Base-by-base conservation (phyloP, 2,797 vertebrate species). In the Gastrophryne carolinensis region DNA sequence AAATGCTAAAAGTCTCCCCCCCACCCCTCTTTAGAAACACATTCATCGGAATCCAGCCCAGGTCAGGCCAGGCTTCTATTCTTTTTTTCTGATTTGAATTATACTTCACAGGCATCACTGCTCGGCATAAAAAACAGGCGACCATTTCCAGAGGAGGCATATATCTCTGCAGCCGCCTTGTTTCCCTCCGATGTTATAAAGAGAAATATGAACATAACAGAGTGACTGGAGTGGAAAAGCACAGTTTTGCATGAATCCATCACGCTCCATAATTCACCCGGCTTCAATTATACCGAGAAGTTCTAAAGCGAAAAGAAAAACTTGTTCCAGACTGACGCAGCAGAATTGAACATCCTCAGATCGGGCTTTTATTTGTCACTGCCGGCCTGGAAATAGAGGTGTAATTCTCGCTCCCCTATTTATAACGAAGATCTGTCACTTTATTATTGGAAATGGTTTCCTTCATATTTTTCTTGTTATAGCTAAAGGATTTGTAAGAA, bases 121-220 rank as follows among this genome's bases (percentile, higher is more conserved):
- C 11, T 4, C 8, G 21, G 35, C 71, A 65, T 73, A 73, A 73
- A 73, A 73, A 65, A 50, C 50, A 64, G 50, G 37, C 71, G 34
- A 44, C 13, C 60, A 11, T 41, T 72, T 73, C 61, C 71, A 73
- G n/a, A 73, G 61, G 61, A 73, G 47, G 53, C 24, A 56, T 65
- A 54, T 64, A 41, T 73, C 52, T 73, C 60, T 13, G 35, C 35
- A 64, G 60, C 60, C 50, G 26, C 26, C 5, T 26, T 60, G 19
- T 61, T 35, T 60, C 56, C 19, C 41, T 56, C 50, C 41, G 41
- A 73, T n/a, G 6, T 64, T 54, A 56, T 56, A 47, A 41, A 65
- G 62, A 73, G 60, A 73, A 53, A 64, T 73, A 73, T 73, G 61
- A 73, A 73, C 35, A 32, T 30, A 56, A 24, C 49, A 73, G 53